These are phyloP conservation scores for Zophobas atratus DNA, from an alignment of 1,140 invertebrate species.

Conservation along the genomic window DNA sequence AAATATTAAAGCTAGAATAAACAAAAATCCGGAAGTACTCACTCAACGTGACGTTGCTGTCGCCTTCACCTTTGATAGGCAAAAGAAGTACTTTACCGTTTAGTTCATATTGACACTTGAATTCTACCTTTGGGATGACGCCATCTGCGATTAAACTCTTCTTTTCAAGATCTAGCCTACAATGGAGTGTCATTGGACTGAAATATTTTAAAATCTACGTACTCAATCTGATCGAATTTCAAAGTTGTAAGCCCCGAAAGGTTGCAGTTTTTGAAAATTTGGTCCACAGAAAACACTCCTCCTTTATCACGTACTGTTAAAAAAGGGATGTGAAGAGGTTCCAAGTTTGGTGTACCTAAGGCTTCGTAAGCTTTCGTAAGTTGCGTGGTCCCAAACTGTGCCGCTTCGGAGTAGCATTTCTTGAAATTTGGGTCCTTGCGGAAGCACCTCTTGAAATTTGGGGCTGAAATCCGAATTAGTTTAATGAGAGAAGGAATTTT, in stretches of 20 bases:
- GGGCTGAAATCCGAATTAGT: slow-evolving; percentile 6
- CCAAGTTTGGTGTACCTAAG: no score
- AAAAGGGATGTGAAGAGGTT: no score
- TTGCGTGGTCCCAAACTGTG: no score
- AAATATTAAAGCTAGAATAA: no score
- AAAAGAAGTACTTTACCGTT: slow-evolving; percentile 8
- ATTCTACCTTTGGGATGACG: background rate
- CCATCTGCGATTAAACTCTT: background rate
- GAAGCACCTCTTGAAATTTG: slow-evolving; percentile 13
- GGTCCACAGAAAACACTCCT: background rate
- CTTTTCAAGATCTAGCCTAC: background rate
- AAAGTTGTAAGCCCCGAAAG: background rate
- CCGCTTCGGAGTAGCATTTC: no score
- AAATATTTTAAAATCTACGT: background rate
- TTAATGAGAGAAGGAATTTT: no score
- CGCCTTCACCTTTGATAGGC: slow-evolving; percentile 12
- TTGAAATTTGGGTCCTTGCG: slow-evolving; percentile 20
- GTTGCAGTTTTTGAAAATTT: no score
- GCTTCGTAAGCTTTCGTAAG: no score
- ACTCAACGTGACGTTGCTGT: slow-evolving; percentile 6
- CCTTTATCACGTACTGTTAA: no score
- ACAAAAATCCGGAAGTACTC: background rate
- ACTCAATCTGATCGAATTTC: background rate
- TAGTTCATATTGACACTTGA: background rate
- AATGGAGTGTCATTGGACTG: background rate